phyloP scores from a whole-genome alignment of 2,888 invertebrate species.

The Drosophila macrospina region DNA sequence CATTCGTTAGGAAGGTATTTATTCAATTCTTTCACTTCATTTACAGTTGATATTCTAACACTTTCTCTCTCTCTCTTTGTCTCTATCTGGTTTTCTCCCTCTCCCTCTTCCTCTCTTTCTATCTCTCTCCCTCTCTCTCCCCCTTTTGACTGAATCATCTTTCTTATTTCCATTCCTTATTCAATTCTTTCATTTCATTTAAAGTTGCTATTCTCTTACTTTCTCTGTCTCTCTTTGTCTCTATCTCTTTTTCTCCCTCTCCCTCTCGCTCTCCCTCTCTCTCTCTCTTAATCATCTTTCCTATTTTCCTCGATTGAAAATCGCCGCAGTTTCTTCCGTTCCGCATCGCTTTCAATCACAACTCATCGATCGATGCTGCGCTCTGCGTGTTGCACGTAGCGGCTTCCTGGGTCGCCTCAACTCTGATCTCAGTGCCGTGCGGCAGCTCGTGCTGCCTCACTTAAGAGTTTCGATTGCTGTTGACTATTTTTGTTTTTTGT shows the following conservation, averaged over 20 bases:
- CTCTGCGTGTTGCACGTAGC: slow-evolving; percentile 8
- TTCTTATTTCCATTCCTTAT: no score
- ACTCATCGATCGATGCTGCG: slow-evolving; percentile 15
- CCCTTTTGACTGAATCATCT: no score
- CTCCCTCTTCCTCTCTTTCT: no score
- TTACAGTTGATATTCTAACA: no score
- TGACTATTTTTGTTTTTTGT: slow-evolving; percentile 23
- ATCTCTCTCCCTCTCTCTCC: no score
- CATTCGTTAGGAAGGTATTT: no score
- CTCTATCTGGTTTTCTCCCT: no score
- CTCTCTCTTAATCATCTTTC: not conserved
- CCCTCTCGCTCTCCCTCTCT: not conserved
- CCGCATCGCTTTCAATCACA: not conserved
- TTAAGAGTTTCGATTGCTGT: slow-evolving; percentile 38
- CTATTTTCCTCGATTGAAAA: slow-evolving; percentile 14
- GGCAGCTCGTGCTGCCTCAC: slow-evolving; percentile 42
- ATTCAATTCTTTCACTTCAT: no score
- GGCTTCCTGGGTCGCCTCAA: slow-evolving; percentile 67
- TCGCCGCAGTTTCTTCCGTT: slow-evolving; percentile 4
- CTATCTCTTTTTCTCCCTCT: not conserved
- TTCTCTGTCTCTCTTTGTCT: not conserved
- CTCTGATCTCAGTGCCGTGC: slow-evolving; percentile 57
- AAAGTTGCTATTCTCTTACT: no score
- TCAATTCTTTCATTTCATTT: no score
- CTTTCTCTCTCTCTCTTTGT: no score